Percentiles rank a stretch among this genome's conserved stretches.
Evolutionary conservation across 2,113 vertebrate species (phyloP).

Genomic region (Lamprologus tigripictilis): DNA sequence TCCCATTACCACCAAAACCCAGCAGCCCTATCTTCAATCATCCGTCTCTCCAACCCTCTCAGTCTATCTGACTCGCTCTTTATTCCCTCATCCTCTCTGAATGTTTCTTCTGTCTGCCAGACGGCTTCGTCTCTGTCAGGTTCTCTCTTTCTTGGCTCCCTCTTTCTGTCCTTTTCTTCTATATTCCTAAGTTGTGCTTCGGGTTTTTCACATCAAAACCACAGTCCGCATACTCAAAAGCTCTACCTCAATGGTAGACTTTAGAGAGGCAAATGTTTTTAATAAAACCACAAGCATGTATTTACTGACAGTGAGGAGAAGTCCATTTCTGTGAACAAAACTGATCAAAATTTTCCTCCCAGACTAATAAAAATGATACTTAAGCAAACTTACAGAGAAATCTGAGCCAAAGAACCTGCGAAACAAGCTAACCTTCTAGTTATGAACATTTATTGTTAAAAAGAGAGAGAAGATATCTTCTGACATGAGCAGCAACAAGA

Average conservation of each 20-base stretch:
- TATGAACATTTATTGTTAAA: not conserved
- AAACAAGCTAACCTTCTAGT: not conserved
- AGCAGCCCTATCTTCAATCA: constrained; percentile 17
- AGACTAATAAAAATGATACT: not conserved
- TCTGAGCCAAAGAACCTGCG: not conserved
- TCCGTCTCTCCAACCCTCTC: not conserved
- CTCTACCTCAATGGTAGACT: not conserved
- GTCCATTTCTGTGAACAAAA: not conserved
- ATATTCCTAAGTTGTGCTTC: not conserved
- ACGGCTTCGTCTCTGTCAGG: not conserved
- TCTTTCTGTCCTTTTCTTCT: not conserved
- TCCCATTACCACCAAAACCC: constrained; percentile 40
- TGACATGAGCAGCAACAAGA: not conserved
- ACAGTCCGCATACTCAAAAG: not conserved
- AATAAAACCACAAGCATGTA: not conserved
- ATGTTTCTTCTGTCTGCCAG: constrained; percentile 1
- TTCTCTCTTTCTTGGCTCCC: not conserved
- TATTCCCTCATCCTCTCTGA: constrained; percentile 12
- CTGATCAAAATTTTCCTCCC: not conserved
- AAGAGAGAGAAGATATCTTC: not conserved
- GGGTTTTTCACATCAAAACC: not conserved
- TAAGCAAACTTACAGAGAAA: not conserved
- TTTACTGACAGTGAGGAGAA: not conserved
- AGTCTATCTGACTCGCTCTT: not conserved
- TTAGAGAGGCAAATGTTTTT: not conserved